Conservation (phyloP, 2,113 vertebrate genomes). For the Lucifuga dentata region DNA sequence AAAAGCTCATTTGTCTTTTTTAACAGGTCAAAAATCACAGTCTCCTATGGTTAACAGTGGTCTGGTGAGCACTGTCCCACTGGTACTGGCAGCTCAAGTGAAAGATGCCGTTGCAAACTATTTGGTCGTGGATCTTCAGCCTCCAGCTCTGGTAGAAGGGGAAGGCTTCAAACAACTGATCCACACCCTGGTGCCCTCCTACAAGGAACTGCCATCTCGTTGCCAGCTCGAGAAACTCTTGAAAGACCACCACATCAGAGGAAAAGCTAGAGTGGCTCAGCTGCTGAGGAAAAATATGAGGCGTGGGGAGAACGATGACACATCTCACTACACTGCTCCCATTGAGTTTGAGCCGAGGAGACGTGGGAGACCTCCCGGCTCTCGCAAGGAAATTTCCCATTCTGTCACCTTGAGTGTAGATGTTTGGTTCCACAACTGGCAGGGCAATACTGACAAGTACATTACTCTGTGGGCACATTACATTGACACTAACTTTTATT, state of each 20-base stretch:
- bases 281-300: slow-evolving; percentile 31
- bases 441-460: slow-evolving; percentile 61
- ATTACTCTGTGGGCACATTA: slow-evolving; percentile 81
- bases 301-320: not conserved
- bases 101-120: slow-evolving; percentile 77
- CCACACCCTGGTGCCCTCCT: slow-evolving; percentile 72
- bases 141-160: slow-evolving; percentile 74
- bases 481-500: slow-evolving; percentile 70
- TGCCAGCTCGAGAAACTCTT: slow-evolving; percentile 66
- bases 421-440: slow-evolving; percentile 78
- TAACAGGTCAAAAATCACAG: slow-evolving; percentile 26
- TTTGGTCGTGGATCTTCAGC: slow-evolving; percentile 79
- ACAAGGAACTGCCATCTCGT: slow-evolving; percentile 68
- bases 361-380: not conserved
- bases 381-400: slow-evolving; percentile 34
- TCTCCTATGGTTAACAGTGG: not conserved
- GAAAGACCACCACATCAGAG: slow-evolving; percentile 56
- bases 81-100: slow-evolving; percentile 45
- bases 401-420: slow-evolving; percentile 76
- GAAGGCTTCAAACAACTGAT: slow-evolving; percentile 80
- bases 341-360: slow-evolving; percentile 50
- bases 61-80: slow-evolving; percentile 16
- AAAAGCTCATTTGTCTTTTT: too few species aligned
- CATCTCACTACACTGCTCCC: slow-evolving; percentile 55
- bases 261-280: slow-evolving; percentile 45